Evolutionary conservation across 2,113 vertebrate genomes (phyloP), one percentile per base, ranked within the genome.

Genomic region (Semnopithecus entellus): DNA sequence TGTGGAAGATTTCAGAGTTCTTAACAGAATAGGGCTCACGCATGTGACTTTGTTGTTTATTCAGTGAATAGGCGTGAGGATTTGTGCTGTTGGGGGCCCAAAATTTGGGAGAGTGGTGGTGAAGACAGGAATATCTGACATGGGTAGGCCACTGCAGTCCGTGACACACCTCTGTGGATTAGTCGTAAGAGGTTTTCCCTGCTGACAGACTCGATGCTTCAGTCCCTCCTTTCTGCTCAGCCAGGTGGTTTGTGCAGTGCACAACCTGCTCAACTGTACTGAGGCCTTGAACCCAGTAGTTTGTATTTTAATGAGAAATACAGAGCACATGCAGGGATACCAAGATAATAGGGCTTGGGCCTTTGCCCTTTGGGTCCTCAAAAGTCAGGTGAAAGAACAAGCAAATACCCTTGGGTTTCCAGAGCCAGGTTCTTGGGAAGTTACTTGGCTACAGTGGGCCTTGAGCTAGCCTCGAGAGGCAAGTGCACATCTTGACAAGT

Each of bases 401-500:
- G n/a, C n/a, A 38, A 38, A 18, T 8, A 23, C 70, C 14, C 32
- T 6, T 30, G 45, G 66, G 27, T 23, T 35, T 22, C 22, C 32
- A 17, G 13, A 11, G 84, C 32, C 64, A 52, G 45, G 45, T 38
- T 14, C 40, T 35, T 22, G 32, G 45, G 9, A 32, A 73, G 38
- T 35, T 16, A 13, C 70, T 52, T 16, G 8, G 2, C 35, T 12
- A 50, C 10, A 14, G 23, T 17, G 3, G 32, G 30, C 8, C 1
- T 38, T 25, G 64, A 17, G 45, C 32, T 38, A 35, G 22, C 8
- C 64, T 52, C 2, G 0, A 25, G 22, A 22, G 35, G 45, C 10
- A 9, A 13, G 40, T 5, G 6, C 2, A 22, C 11, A 13, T 7
- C 20, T 13, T 23, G 48, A 22, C 10, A 13, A 2, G 48, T 22